Evolutionary conservation across 2,888 invertebrate species (phyloP), one percentile per base, ranked within the genome.

Genomic region (Rhamnusium bicolor): DNA sequence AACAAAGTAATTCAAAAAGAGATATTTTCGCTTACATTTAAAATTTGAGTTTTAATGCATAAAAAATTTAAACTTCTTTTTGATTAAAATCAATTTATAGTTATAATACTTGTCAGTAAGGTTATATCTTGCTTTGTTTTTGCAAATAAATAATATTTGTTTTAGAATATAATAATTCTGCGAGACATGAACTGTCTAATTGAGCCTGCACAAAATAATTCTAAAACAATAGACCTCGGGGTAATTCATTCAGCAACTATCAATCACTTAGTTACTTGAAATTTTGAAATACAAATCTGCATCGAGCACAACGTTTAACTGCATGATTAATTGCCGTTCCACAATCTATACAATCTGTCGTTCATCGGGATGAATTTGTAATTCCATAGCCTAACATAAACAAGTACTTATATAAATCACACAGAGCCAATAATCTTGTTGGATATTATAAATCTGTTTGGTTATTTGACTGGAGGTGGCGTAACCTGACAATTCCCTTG

Each of bases 391-490:
- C 40, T 14, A 63, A 46, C 63, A 63, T 63, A 63, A 63, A 63
- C 63, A 63, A 63, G 63, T 63, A 40, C 60, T 61, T 63, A 27
- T 63, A 49, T 63, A 63, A 61, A 61, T 51, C 49, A 63, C 63
- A 18, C 10, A 51, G 14, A 51, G 63, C 51, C 63, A 51, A 63
- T 51, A 63, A 63, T 27, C 63, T 63, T 51, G 51, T 18, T 62
- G 49, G 49, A 51, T 49, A 27, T 63, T 63, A 63, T 51, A 40
- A 40, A 40, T 24, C 27, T 27, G 54, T 54, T 54, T 24, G 54
- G n/a, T 7, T 24, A 14, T 54, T 54, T 54, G 54, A 54, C 24
- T 54, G 24, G 27, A 27, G 54, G 54, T 54, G 54, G 54, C 24
- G 54, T 24, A 54, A 24, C 54, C n/a, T 24, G 24, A 19, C 27